Evolutionary conservation across 2,888 invertebrate genomes (phyloP).

Genomic region (Sphaerophoria rueppellii): DNA sequence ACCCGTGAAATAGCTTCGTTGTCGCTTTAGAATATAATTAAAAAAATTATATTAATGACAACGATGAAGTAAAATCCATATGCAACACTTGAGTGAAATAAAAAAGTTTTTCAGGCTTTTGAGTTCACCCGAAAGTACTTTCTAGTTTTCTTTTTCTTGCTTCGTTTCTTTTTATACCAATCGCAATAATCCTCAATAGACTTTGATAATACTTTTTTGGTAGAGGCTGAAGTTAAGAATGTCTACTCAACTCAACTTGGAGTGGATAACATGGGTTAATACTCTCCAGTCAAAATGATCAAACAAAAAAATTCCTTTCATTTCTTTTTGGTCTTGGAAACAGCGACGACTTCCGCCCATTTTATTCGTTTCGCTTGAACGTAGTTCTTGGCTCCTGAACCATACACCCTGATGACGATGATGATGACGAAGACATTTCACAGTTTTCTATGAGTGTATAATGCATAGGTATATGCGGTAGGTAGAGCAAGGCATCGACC

Average conservation of each 20-base stretch:
- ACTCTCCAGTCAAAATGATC: constrained; percentile 69
- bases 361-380: constrained; percentile 58
- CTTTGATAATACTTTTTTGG: constrained; percentile 71
- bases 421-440: constrained; percentile 65
- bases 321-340: constrained; percentile 50
- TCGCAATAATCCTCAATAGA: constrained; percentile 71
- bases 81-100: constrained; percentile 72
- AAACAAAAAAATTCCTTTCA: constrained; percentile 68
- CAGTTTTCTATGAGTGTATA: constrained; percentile 38
- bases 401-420: constrained; percentile 53
- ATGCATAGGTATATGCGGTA: background rate
- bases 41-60: constrained; percentile 58
- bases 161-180: constrained; percentile 52
- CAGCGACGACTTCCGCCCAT: constrained; percentile 72
- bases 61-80: constrained; percentile 67
- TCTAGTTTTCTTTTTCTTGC: constrained; percentile 48
- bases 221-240: constrained; percentile 27
- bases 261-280: constrained; percentile 61
- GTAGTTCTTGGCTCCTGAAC: constrained; percentile 19
- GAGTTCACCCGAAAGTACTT: constrained; percentile 67
- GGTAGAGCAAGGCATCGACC: constrained; percentile 33
- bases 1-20: constrained; percentile 25
- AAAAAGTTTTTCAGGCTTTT: constrained; percentile 72
- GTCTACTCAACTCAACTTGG: constrained; percentile 33
- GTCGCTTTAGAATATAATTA: constrained; percentile 43